Conservation (phyloP, 2,113 vertebrate species). For the Diadophis punctatus region DNA sequence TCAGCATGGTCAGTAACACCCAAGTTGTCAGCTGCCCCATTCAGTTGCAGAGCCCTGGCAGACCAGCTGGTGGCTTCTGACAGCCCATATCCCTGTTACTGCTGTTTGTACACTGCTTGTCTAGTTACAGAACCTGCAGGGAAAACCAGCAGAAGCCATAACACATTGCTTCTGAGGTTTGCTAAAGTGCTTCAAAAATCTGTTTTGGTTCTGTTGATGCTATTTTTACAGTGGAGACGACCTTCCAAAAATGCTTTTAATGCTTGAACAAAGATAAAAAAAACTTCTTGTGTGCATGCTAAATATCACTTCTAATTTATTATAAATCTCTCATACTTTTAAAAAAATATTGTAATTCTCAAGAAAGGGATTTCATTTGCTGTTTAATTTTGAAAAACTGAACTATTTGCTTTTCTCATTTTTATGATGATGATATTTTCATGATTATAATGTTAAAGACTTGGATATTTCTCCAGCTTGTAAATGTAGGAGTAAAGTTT, state of each 20-base stretch:
- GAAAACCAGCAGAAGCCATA: constrained; percentile 68
- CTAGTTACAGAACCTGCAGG: constrained; percentile 75
- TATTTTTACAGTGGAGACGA: constrained; percentile 36
- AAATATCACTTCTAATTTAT: background rate
- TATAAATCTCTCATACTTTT: background rate
- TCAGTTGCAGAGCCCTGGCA: constrained; percentile 75
- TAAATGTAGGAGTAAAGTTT: background rate
- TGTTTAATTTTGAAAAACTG: background rate
- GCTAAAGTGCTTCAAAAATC: constrained; percentile 67
- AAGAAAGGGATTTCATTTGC: background rate
- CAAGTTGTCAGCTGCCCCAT: constrained; percentile 83
- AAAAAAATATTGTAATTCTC: background rate
- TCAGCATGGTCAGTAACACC: constrained; percentile 79
- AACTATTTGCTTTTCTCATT: background rate
- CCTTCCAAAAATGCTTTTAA: constrained; percentile 39
- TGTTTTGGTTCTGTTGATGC: constrained; percentile 61
- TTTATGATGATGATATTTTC: background rate
- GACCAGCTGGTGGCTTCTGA: constrained; percentile 85
- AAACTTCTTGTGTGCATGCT: background rate
- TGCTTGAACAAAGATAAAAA: constrained; percentile 48
- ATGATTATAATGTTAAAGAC: background rate
- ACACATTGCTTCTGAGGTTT: constrained; percentile 71
- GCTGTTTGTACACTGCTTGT: constrained; percentile 78
- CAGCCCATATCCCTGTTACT: constrained; percentile 75
- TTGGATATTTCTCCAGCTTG: background rate